Evolutionary conservation across 1,140 invertebrate genomes (phyloP), one percentile per base, ranked within the genome.

Genomic region (Cotesia typhae): DNA sequence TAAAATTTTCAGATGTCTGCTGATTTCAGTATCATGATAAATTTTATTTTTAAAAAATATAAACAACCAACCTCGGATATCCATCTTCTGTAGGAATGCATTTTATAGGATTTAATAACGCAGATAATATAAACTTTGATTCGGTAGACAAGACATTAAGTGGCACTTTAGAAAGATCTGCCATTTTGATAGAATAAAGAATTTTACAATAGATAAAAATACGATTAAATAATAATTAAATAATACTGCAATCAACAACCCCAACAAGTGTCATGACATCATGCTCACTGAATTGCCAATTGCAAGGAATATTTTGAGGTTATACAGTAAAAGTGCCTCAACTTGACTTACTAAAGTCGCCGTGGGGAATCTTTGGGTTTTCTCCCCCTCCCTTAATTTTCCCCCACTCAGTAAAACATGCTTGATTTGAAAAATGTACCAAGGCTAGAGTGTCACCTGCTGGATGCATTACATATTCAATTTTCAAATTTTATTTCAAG

Each of bases 121-220:
- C 82, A 0, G 89, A 89, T 63, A 91, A 78, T 36, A 88, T 64
- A 63, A 84, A 77, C 76, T 81, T 87, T 4, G 88, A 87, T 64
- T 83, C 78, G n/a, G 65, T 47, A 37, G 88, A 87, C 2, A 90
- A 71, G n/a, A 86, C 87, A 70, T 91, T 87, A 73, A 93, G 89
- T 77, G 91, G 88, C 77, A 92, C 88, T 20, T 87, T 88, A 53
- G 92, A 92, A 63, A 91, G 83, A 35, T 92, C 90, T 1, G 89
- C 88, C 74, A 93, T 85, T 71, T 72, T 57, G 4, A 52, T 9
- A 35, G 4, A 53, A 53, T 66, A 41, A 17, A 37, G n/a, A 36
- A 12, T 9, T 7, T 36, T 1, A 10, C 5, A 63, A 10, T 20
- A 63, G 20, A 9, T 9, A 6, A 47, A 47, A 37, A 28, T 6